Conservation (phyloP, 2,888 invertebrate species). For the Atethmia centrago region DNA sequence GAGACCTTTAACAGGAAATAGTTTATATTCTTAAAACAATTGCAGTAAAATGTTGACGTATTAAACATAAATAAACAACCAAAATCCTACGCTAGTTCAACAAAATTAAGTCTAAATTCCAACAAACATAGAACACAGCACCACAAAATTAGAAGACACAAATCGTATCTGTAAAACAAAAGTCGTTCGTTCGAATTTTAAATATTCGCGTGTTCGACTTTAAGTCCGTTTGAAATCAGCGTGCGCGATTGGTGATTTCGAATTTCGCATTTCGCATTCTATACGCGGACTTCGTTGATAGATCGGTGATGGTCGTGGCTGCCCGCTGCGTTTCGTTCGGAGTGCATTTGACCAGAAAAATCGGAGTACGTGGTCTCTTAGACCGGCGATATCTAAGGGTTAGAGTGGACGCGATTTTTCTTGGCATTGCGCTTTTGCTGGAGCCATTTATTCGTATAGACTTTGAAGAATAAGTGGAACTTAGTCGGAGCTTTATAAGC, state of each 20-base stretch:
- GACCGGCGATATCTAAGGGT: constrained; percentile 68
- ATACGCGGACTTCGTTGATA: constrained; percentile 85
- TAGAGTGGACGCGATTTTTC: constrained; percentile 60
- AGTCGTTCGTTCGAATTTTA: constrained; percentile 83
- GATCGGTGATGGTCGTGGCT: constrained; percentile 84
- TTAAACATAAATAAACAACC: constrained; percentile 52
- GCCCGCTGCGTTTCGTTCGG: constrained; percentile 75
- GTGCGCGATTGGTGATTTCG: constrained; percentile 84
- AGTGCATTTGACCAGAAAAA: constrained; percentile 89
- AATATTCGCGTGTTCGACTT: constrained; percentile 76
- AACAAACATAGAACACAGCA: constrained; percentile 28
- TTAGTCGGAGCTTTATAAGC: neutral
- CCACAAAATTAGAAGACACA: constrained; percentile 62
- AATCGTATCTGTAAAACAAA: constrained; percentile 81
- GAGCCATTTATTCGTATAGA: constrained; percentile 47
- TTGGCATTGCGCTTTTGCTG: constrained; percentile 37
- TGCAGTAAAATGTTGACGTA: constrained; percentile 80
- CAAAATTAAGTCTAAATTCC: constrained; percentile 61
- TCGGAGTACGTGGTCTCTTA: constrained; percentile 80
- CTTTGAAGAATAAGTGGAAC: constrained; percentile 20
- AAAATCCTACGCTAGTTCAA: constrained; percentile 64
- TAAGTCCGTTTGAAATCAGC: constrained; percentile 82
- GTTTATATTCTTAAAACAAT: constrained; percentile 87
- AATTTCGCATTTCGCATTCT: constrained; percentile 83
- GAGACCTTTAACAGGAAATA: constrained; percentile 87